phyloP scores from a whole-genome alignment of 2,888 invertebrate species.

The Cheilosia urbana region DNA sequence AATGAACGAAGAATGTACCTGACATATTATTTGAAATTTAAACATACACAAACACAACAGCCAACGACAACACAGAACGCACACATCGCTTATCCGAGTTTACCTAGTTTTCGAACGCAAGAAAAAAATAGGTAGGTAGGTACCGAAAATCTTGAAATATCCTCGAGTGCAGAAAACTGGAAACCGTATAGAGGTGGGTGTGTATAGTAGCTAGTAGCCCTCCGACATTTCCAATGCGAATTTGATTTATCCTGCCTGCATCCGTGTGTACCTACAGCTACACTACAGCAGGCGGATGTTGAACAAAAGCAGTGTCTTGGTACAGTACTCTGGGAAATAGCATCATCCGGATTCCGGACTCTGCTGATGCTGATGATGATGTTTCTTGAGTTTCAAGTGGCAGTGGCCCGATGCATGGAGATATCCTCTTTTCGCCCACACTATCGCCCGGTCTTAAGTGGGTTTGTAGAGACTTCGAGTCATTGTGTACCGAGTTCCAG shows the following conservation, averaged over 20 bases:
- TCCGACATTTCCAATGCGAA: slow-evolving; percentile 39
- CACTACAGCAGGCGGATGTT: slow-evolving; percentile 11
- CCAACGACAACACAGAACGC: background rate
- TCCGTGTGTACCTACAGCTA: slow-evolving; percentile 7
- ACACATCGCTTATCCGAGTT: slow-evolving; percentile 18
- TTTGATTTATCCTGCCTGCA: slow-evolving; percentile 55
- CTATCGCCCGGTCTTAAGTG: slow-evolving; percentile 1
- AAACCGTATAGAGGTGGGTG: slow-evolving; percentile 34
- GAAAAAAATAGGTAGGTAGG: background rate
- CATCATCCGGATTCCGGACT: slow-evolving; percentile 39
- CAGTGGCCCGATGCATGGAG: slow-evolving; percentile 47
- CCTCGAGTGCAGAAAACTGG: slow-evolving; percentile 43
- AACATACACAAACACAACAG: slow-evolving; percentile 44
- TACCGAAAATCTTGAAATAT: slow-evolving; percentile 28
- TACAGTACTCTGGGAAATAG: slow-evolving; percentile 34
- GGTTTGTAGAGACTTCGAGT: slow-evolving; percentile 13
- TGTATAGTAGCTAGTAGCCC: background rate
- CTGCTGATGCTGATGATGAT: slow-evolving; percentile 54
- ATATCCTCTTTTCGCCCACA: background rate
- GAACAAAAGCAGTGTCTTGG: slow-evolving; percentile 43
- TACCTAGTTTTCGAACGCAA: background rate
- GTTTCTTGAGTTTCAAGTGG: slow-evolving; percentile 61
- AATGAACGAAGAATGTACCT: slow-evolving; percentile 47
- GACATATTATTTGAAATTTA: slow-evolving; percentile 60
- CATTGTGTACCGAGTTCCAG: slow-evolving; percentile 7